These are phyloP conservation scores for Lemur catta DNA, from an alignment of 2,797 vertebrate genomes.

Conservation along the genomic window DNA sequence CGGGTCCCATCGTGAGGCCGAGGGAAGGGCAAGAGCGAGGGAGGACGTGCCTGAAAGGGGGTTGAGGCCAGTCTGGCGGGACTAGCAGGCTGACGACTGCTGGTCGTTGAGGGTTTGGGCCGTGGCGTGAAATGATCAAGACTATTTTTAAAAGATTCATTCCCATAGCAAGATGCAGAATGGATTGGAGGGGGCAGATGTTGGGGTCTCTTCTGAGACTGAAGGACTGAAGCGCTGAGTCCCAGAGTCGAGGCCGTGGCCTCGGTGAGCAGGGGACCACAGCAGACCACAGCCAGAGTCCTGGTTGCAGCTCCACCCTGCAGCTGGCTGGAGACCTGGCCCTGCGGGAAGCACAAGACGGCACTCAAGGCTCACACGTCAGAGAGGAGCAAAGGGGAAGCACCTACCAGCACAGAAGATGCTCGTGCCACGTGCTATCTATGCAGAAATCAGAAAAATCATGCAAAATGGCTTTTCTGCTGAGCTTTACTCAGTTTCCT, in stretches of 20 bases:
- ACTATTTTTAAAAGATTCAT: background rate
- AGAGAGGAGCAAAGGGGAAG: too few species aligned
- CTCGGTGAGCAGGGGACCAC: background rate
- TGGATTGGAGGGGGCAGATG: too few species aligned
- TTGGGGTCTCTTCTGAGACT: background rate
- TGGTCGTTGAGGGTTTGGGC: background rate
- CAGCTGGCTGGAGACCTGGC: fast-evolving
- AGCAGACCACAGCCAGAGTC: fast-evolving
- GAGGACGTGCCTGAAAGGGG: fast-evolving
- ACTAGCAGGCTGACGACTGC: background rate
- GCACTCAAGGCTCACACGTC: background rate
- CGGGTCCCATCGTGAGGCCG: fast-evolving
- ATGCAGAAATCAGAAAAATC: background rate
- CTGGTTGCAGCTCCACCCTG: background rate
- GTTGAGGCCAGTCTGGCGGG: fast-evolving
- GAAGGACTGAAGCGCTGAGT: fast-evolving
- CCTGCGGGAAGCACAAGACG: fast-evolving
- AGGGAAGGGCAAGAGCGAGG: too few species aligned
- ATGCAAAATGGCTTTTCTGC: background rate
- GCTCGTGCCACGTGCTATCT: background rate
- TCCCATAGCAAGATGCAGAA: background rate
- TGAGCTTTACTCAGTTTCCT: background rate
- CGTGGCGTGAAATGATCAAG: background rate
- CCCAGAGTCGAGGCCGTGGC: background rate
- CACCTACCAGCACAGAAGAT: background rate